A percentile compares a stretch with the other conserved stretches of the same genome.
Evolutionary conservation across 2,797 vertebrate species (phyloP).

Genomic region (Chrysocyon brachyurus): DNA sequence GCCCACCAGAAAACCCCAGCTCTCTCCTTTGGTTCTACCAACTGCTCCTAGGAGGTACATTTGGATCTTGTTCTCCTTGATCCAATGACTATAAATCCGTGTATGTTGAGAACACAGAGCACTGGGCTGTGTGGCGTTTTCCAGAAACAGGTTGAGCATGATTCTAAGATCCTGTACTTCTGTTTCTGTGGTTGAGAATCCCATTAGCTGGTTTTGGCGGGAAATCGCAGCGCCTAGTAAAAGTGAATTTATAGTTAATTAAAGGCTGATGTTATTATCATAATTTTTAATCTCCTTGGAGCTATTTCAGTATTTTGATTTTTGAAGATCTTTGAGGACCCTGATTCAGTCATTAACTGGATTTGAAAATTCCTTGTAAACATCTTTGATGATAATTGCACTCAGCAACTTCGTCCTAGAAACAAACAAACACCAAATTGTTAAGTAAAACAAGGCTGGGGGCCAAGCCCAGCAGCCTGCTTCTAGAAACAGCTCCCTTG

Average conservation of each 20-base stretch:
- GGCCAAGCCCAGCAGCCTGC: neutral
- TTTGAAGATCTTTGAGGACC: slow-evolving; percentile 55
- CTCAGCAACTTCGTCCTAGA: neutral
- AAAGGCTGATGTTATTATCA: slow-evolving; percentile 40
- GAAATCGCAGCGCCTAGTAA: neutral
- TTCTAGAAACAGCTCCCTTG: neutral
- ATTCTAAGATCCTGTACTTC: neutral
- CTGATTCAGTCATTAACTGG: slow-evolving; percentile 41
- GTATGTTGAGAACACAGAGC: neutral
- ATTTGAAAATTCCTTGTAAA: slow-evolving; percentile 67
- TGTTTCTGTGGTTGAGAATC: neutral
- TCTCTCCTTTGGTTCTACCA: neutral
- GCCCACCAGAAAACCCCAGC: neutral
- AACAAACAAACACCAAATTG: slow-evolving; percentile 54
- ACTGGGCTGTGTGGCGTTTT: neutral
- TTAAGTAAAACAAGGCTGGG: neutral
- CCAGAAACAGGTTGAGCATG: neutral
- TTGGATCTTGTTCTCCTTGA: neutral
- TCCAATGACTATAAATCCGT: neutral
- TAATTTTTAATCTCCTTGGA: slow-evolving; percentile 65
- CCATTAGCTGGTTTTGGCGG: neutral
- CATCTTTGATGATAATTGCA: slow-evolving; percentile 57
- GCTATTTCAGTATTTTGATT: slow-evolving; percentile 37
- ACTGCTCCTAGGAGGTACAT: neutral
- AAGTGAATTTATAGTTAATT: slow-evolving; percentile 44